Conservation (phyloP, 2,113 vertebrate species). For the Leucopternis melanops region DNA sequence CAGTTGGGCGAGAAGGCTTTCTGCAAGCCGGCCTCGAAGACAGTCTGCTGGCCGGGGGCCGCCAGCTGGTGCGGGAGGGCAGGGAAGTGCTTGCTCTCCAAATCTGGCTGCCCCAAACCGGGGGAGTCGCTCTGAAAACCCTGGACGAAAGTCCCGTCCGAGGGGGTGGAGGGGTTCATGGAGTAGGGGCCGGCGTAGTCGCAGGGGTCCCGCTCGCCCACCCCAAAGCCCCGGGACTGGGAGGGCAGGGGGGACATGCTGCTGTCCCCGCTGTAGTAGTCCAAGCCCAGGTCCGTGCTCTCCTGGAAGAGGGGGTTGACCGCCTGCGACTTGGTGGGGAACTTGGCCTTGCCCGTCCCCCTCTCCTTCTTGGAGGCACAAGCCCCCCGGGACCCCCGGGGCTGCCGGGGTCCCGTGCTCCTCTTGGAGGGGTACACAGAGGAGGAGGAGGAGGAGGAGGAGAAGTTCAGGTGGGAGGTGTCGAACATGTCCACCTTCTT, state of each 20-base stretch:
- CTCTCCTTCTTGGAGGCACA: conserved; percentile 88
- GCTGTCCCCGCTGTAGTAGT: conserved; percentile 97
- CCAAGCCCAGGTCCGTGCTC: conserved; percentile 82
- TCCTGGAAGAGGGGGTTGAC: conserved; percentile 89
- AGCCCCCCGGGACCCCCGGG: conserved; percentile 84
- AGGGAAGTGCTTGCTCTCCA: conserved; percentile 83
- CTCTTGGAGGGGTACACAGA: conserved; percentile 87
- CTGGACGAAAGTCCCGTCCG: conserved; percentile 90
- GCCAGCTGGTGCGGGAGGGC: conserved; percentile 79
- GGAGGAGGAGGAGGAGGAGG: conserved; percentile 84
- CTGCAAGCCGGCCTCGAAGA: conserved; percentile 75
- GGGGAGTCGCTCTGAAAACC: conserved; percentile 94
- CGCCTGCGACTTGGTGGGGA: conserved; percentile 77
- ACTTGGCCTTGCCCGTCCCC: conserved; percentile 80
- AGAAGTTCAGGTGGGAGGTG: conserved; percentile 78
- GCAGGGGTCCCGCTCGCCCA: conserved; percentile 85
- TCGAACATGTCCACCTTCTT: conserved; percentile 92
- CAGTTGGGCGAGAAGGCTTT: conserved; percentile 93
- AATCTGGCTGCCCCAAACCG: conserved; percentile 79
- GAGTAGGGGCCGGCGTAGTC: conserved; percentile 96
- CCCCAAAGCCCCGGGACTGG: conserved; percentile 84
- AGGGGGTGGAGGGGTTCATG: conserved; percentile 93
- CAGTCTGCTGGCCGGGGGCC: conserved; percentile 66
- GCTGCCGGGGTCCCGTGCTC: conserved; percentile 82
- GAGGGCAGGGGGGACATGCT: conserved; percentile 94